These are phyloP conservation scores for Typhlichthys eigenmanni DNA, from an alignment of 2,797 vertebrate species.

Conservation along the genomic window DNA sequence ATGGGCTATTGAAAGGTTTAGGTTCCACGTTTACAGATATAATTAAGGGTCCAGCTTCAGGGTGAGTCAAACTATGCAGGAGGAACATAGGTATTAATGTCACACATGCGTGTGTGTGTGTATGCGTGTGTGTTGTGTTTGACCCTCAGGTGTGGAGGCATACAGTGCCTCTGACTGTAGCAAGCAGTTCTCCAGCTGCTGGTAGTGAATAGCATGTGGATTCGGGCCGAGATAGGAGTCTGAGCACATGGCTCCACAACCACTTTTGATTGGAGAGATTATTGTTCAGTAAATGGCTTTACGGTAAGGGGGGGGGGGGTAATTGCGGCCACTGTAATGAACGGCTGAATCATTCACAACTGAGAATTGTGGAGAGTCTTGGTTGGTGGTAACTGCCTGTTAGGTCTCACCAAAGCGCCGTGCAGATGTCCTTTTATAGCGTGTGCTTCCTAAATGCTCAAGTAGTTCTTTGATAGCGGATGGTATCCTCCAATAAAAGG, in stretches of 20 bases:
- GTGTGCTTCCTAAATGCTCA: slow-evolving; percentile 26
- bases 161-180: not conserved
- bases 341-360: slow-evolving; percentile 41
- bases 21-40: not conserved
- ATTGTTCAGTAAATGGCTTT: slow-evolving; percentile 41
- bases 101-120: not conserved
- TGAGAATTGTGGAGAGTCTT: slow-evolving; percentile 30
- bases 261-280: slow-evolving; percentile 19
- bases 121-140: slow-evolving; percentile 2
- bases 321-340: slow-evolving; percentile 30
- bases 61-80: not conserved
- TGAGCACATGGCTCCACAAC: slow-evolving; percentile 12
- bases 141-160: slow-evolving; percentile 14
- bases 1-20: not conserved
- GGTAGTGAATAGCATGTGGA: slow-evolving; percentile 23
- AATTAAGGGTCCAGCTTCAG: not conserved
- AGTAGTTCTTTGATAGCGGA: slow-evolving; percentile 29
- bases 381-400: slow-evolving; percentile 24
- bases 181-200: slow-evolving; percentile 25
- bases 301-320: slow-evolving; percentile 16
- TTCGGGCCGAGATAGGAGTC: slow-evolving; percentile 20
- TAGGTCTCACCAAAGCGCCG: slow-evolving; percentile 16
- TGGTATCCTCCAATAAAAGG: not conserved
- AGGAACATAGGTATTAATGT: not conserved
- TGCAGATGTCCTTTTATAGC: slow-evolving; percentile 57